A percentile compares a stretch with the other conserved stretches of the same genome.
phyloP scores from a whole-genome alignment of 2,888 invertebrate genomes.

The Sphaeridia pumilis region DNA sequence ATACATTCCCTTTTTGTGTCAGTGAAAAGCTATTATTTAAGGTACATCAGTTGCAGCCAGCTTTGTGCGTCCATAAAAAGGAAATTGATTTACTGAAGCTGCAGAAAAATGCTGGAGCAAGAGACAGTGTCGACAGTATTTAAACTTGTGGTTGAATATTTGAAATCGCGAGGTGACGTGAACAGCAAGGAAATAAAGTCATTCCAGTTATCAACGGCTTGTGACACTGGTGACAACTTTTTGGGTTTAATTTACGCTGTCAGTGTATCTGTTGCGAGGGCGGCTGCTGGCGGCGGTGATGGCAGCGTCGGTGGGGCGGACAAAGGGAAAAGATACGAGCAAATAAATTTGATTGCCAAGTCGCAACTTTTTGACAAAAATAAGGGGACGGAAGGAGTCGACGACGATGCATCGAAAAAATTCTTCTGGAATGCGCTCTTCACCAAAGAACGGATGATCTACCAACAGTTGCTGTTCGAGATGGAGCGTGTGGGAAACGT shows the following conservation, averaged over 20 bases:
- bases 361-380: conserved; percentile 9
- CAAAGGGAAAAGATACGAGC: conserved; percentile 1
- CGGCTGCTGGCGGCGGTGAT: background rate
- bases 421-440: conserved; percentile 29
- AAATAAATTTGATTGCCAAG: conserved; percentile 12
- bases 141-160: background rate
- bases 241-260: conserved; percentile 25
- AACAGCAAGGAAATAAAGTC: conserved; percentile 16
- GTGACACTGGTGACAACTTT: conserved; percentile 25
- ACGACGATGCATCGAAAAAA: conserved; percentile 10
- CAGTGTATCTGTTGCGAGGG: conserved; percentile 5
- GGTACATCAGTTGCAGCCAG: too few relatives aligned
- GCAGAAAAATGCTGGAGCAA: background rate
- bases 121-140: background rate
- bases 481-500: conserved; percentile 15
- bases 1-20: too few relatives aligned
- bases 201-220: conserved; percentile 19
- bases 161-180: background rate
- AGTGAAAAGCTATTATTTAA: too few relatives aligned
- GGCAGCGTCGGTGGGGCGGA: background rate
- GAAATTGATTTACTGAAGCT: too few relatives aligned
- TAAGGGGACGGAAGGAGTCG: background rate
- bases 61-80: too few relatives aligned
- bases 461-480: conserved; percentile 21
- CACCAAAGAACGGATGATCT: conserved; percentile 28